These are phyloP conservation scores for Patiria miniata DNA, from an alignment of 35 echinoderm and acorn worm species.

Conservation along the genomic window DNA sequence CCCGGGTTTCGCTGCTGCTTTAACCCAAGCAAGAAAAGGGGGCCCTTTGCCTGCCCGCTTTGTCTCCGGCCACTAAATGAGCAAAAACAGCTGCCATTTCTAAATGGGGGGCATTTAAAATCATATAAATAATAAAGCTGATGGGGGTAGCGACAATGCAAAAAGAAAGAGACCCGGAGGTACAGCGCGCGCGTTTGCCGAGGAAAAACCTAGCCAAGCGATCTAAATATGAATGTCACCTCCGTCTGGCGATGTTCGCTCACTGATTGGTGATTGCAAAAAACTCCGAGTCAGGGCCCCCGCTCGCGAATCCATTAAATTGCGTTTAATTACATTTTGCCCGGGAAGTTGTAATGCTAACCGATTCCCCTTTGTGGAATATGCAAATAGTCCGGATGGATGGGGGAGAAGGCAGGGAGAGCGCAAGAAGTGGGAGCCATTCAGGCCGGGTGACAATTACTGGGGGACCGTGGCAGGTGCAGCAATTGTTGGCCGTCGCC, in stretches of 20 bases:
- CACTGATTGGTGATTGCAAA: background rate
- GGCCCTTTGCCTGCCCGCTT: conserved; percentile 3
- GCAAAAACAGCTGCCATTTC: conserved; percentile 69
- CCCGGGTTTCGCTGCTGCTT: conserved; percentile 5
- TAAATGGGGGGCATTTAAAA: conserved; percentile 76
- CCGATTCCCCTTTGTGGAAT: conserved; percentile 36
- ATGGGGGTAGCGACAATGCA: conserved; percentile 51
- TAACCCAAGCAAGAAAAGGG: background rate
- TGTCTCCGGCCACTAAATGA: conserved; percentile 72
- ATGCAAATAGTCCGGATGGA: conserved; percentile 41
- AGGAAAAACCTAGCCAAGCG: conserved; percentile 18
- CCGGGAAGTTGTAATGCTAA: conserved; percentile 53
- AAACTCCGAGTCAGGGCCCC: background rate
- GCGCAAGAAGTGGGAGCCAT: conserved; percentile 33
- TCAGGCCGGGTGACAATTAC: background rate
- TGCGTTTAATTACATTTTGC: conserved; percentile 54
- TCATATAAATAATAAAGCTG: conserved; percentile 83
- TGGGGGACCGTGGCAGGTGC: conserved; percentile 35
- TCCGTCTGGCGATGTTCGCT: conserved; percentile 31
- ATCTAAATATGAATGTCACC: background rate
- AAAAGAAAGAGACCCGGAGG: background rate
- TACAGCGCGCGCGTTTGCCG: background rate
- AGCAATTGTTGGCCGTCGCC: background rate
- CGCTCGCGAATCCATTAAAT: conserved; percentile 39
- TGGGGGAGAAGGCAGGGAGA: background rate